A percentile compares a stretch with the other conserved stretches of the same genome.
phyloP scores from a whole-genome alignment of 2,797 vertebrate species.

The Falco rusticolus region DNA sequence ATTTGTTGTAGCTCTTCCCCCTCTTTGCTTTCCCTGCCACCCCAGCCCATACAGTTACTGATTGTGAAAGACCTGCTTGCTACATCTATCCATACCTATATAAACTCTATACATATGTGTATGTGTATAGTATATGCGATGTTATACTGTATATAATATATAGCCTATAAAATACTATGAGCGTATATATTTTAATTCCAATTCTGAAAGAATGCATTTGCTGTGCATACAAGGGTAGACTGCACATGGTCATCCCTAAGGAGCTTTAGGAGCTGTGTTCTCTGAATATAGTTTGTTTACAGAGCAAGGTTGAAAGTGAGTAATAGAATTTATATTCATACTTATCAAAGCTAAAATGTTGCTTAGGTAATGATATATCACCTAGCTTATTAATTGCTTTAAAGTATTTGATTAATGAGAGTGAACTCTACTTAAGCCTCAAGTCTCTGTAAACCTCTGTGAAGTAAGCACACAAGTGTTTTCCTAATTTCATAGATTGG shows the following conservation, averaged over 20 bases:
- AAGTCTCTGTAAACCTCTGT: not conserved
- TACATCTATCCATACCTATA: not conserved
- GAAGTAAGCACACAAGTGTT: not conserved
- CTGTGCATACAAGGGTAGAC: not conserved
- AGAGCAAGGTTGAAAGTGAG: not conserved
- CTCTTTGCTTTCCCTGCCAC: not conserved
- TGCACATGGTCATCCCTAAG: not conserved
- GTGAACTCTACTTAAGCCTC: constrained; percentile 18
- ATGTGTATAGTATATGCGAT: not conserved
- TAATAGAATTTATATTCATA: not conserved
- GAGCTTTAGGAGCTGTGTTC: not conserved
- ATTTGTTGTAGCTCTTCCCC: not conserved
- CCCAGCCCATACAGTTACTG: not conserved
- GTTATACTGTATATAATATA: not conserved
- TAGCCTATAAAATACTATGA: not conserved
- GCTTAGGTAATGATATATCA: not conserved
- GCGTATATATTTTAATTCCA: not conserved
- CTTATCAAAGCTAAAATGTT: constrained; percentile 8
- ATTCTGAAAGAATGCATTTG: not conserved
- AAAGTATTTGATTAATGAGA: constrained; percentile 29
- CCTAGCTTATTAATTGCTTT: constrained; percentile 3
- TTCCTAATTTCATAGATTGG: constrained; percentile 43
- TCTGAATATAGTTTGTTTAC: not conserved
- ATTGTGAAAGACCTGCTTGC: not conserved
- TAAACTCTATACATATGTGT: not conserved